Evolutionary conservation across 2,113 vertebrate genomes (phyloP).

Genomic region (Rhinolophus ferrumequinum): DNA sequence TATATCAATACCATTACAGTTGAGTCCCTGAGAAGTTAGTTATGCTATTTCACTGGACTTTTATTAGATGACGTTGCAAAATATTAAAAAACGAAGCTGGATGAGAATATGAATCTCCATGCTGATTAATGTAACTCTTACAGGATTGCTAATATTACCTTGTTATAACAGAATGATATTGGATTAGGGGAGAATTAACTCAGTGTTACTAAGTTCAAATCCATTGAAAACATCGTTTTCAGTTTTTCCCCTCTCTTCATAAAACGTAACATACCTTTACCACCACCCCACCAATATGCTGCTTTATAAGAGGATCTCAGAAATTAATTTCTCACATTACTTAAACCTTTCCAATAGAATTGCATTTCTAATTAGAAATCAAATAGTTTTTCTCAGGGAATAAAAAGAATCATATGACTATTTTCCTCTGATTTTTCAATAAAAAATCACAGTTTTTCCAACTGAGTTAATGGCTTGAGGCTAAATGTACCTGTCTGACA

Average conservation of each 20-base stretch:
- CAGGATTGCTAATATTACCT: neutral
- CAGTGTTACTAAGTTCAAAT: constrained; percentile 12
- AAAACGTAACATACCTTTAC: neutral
- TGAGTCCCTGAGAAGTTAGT: neutral
- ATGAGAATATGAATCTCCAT: neutral
- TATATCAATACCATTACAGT: neutral
- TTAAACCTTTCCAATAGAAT: constrained; percentile 10
- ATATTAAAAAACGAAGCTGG: constrained; percentile 8
- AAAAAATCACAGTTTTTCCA: constrained; percentile 1
- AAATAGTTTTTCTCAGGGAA: neutral
- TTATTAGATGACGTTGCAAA: neutral
- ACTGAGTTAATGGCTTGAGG: neutral
- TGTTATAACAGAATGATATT: neutral
- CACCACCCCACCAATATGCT: neutral
- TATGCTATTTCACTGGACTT: neutral
- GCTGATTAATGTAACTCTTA: constrained; percentile 16
- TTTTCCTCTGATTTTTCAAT: neutral
- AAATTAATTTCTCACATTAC: constrained; percentile 10
- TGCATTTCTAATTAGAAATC: neutral
- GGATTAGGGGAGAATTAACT: neutral
- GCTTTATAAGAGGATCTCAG: neutral
- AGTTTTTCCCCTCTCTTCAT: neutral
- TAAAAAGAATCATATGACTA: neutral
- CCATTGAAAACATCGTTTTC: neutral
- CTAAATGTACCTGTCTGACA: neutral